These are phyloP conservation scores for Procambarus clarkii DNA, from an alignment of 1,140 invertebrate species.

Conservation along the genomic window DNA sequence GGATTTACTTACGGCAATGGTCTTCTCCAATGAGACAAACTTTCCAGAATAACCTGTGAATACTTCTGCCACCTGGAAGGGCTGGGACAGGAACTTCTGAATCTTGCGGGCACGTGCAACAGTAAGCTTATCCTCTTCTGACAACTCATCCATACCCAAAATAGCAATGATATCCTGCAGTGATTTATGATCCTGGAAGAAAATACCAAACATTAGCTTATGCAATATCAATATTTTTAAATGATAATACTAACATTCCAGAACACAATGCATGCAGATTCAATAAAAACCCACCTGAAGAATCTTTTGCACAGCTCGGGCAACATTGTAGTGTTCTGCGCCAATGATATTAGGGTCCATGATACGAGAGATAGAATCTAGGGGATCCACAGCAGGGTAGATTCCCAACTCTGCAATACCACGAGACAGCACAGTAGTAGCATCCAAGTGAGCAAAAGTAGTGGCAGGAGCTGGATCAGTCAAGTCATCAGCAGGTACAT, in stretches of 20 bases:
- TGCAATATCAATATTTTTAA: background rate
- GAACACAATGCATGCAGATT: background rate
- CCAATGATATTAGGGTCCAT: constrained; percentile 81
- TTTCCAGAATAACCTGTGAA: constrained; percentile 79
- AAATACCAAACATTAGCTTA: background rate
- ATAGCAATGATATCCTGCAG: constrained; percentile 84
- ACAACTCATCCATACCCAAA: constrained; percentile 84
- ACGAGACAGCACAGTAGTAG: constrained; percentile 82
- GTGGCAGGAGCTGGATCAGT: constrained; percentile 83
- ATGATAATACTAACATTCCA: background rate
- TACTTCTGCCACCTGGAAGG: constrained; percentile 82
- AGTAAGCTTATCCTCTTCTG: constrained; percentile 83
- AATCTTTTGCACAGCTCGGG: constrained; percentile 79
- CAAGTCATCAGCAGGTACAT: constrained; percentile 83
- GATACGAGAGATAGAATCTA: constrained; percentile 81
- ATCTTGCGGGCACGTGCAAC: constrained; percentile 83
- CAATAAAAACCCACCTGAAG: constrained; percentile 64
- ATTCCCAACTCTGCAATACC: constrained; percentile 82
- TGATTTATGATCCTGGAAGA: constrained; percentile 81
- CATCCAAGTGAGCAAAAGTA: constrained; percentile 82
- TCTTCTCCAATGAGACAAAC: constrained; percentile 78
- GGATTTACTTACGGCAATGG: constrained; percentile 74
- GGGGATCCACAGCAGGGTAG: constrained; percentile 82
- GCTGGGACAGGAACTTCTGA: constrained; percentile 82
- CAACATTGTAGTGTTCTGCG: constrained; percentile 80